Evolutionary conservation across 2,797 vertebrate genomes (phyloP).

Genomic region (Etheostoma perlongum): DNA sequence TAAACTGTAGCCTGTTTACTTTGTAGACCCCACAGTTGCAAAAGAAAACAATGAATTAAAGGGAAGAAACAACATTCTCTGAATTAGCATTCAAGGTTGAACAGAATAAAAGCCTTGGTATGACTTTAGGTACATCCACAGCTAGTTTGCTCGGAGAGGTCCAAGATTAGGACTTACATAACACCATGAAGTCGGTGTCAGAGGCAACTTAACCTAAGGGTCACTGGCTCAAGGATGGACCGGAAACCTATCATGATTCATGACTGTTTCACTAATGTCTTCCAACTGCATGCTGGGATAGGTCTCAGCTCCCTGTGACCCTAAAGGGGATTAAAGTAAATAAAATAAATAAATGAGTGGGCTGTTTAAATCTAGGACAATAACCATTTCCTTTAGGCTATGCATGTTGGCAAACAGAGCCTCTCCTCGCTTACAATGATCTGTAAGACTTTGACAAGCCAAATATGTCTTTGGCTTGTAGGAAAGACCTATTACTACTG

Average conservation of each 20-base stretch:
- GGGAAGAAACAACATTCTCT: not conserved
- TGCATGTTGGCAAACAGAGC: constrained; percentile 11
- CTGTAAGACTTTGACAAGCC: not conserved
- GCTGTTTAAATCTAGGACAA: constrained; percentile 31
- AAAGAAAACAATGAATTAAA: not conserved
- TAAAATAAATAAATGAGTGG: constrained; percentile 35
- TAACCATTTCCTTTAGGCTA: constrained; percentile 7
- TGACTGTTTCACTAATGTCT: constrained; percentile 25
- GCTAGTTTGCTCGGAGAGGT: not conserved
- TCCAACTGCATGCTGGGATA: constrained; percentile 41
- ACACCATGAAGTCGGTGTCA: constrained; percentile 11
- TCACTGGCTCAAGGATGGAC: constrained; percentile 12
- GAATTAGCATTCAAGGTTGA: not conserved
- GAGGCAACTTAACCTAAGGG: constrained; percentile 16
- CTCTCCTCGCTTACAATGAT: not conserved
- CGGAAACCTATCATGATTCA: constrained; percentile 1
- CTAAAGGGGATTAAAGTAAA: constrained; percentile 40
- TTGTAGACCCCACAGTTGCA: not conserved
- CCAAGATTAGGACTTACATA: constrained; percentile 16
- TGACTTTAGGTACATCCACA: not conserved
- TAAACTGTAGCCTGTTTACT: not conserved
- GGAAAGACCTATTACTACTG: not conserved
- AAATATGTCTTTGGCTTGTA: not conserved
- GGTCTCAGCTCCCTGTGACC: constrained; percentile 19
- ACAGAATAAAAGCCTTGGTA: not conserved